Percentiles rank a stretch among this genome's conserved stretches.
phyloP scores from a whole-genome alignment of 1,140 invertebrate species.

The Argopecten irradians region DNA sequence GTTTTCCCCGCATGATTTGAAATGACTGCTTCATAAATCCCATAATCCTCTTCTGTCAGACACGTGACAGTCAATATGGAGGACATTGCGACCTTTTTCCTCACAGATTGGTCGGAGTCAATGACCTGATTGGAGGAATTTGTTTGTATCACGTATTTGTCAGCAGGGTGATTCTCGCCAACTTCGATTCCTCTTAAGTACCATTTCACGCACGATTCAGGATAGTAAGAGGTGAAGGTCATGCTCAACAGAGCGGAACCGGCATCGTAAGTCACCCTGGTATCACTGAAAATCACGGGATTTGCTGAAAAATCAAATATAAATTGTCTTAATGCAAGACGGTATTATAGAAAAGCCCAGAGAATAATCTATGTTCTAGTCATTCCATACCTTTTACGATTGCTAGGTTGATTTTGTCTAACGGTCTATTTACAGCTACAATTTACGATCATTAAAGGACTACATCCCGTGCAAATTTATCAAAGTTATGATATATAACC shows the following conservation, averaged over 20 bases:
- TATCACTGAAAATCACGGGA: neutral
- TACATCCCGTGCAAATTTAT: too few relatives aligned
- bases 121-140: neutral
- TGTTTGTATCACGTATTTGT: neutral
- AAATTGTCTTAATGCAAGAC: too few relatives aligned
- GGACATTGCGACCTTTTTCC: neutral
- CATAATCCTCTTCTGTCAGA: neutral
- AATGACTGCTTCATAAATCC: neutral
- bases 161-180: neutral
- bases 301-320: neutral
- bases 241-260: neutral
- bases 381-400: too few relatives aligned
- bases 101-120: neutral
- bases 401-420: too few relatives aligned
- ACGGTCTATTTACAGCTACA: too few relatives aligned
- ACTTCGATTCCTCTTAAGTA: neutral
- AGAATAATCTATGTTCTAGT: too few relatives aligned
- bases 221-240: neutral
- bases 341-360: too few relatives aligned
- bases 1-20: neutral
- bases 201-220: neutral
- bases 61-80: neutral
- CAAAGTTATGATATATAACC: too few relatives aligned
- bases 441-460: too few relatives aligned
- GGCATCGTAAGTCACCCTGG: neutral